These are phyloP conservation scores for Urocitellus parryii DNA, from an alignment of 2,113 vertebrate genomes.

Conservation along the genomic window DNA sequence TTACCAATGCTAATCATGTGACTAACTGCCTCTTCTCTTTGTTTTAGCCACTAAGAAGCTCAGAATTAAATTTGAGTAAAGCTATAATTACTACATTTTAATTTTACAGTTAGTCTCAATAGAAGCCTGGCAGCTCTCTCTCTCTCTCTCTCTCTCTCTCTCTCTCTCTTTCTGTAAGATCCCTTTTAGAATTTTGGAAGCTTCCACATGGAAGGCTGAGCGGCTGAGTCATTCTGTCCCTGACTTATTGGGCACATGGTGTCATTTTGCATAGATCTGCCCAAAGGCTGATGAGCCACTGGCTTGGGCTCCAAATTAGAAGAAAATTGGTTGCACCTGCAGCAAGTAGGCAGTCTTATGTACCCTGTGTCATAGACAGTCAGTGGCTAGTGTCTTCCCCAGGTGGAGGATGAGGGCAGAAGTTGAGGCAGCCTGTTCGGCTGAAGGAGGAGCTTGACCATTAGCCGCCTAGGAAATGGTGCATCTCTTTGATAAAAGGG, in stretches of 20 bases:
- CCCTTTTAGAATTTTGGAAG: not conserved
- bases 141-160: not conserved
- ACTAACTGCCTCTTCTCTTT: not conserved
- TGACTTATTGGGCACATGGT: not conserved
- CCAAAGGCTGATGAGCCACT: not conserved
- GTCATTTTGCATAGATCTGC: not conserved
- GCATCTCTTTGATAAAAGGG: not conserved
- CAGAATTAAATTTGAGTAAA: conserved; percentile 11
- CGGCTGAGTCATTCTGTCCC: not conserved
- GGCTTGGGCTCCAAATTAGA: not conserved
- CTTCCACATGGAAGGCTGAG: not conserved
- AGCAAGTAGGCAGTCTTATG: not conserved
- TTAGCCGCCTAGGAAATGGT: not conserved
- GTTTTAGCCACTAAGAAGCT: not conserved
- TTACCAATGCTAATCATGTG: not conserved
- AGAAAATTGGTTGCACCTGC: not conserved
- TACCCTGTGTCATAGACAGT: not conserved
- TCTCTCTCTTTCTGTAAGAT: not conserved
- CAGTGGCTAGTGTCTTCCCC: not conserved
- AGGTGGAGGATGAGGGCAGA: not conserved
- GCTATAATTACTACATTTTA: not conserved
- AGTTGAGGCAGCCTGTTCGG: not conserved
- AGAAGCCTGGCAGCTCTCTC: not conserved
- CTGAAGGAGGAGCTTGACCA: not conserved
- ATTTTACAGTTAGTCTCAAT: not conserved